Evolutionary conservation across 2,113 vertebrate genomes (phyloP).

Genomic region (Rhinolophus sinicus): DNA sequence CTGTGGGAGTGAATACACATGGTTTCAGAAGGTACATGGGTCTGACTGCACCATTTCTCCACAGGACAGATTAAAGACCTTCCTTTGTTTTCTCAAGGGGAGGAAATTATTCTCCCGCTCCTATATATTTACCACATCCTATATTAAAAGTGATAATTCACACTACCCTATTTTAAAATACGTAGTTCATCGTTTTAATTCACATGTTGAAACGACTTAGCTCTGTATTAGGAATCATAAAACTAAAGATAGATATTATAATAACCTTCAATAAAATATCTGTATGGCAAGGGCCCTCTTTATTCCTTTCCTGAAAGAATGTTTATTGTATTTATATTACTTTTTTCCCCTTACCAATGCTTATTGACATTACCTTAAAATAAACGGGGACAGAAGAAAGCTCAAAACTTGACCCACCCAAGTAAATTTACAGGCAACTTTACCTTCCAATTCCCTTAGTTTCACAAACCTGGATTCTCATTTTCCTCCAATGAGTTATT

Average conservation of each 20-base stretch:
- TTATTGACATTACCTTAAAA: slow-evolving; percentile 86
- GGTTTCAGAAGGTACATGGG: neutral
- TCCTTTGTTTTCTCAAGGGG: neutral
- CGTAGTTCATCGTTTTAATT: slow-evolving; percentile 82
- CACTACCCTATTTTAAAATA: slow-evolving; percentile 82
- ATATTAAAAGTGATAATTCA: slow-evolving; percentile 85
- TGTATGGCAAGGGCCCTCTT: slow-evolving; percentile 80
- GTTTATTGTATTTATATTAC: slow-evolving; percentile 84
- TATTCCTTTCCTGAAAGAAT: slow-evolving; percentile 83
- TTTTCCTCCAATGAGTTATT: slow-evolving; percentile 82
- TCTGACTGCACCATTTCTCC: neutral
- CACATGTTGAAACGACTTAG: slow-evolving; percentile 83
- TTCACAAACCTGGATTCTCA: slow-evolving; percentile 77
- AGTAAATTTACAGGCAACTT: slow-evolving; percentile 84
- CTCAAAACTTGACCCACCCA: slow-evolving; percentile 78
- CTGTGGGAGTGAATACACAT: neutral
- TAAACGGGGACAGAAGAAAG: slow-evolving; percentile 79
- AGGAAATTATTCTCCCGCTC: slow-evolving; percentile 1
- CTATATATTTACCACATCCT: slow-evolving; percentile 74
- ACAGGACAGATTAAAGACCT: neutral
- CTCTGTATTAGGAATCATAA: slow-evolving; percentile 82
- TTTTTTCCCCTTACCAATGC: slow-evolving; percentile 66
- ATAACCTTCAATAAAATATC: slow-evolving; percentile 87
- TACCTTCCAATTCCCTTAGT: slow-evolving; percentile 81
- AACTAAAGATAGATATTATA: slow-evolving; percentile 87